Conservation (phyloP, 1,140 invertebrate species). For the Pseudomyrmex sp. region DNA sequence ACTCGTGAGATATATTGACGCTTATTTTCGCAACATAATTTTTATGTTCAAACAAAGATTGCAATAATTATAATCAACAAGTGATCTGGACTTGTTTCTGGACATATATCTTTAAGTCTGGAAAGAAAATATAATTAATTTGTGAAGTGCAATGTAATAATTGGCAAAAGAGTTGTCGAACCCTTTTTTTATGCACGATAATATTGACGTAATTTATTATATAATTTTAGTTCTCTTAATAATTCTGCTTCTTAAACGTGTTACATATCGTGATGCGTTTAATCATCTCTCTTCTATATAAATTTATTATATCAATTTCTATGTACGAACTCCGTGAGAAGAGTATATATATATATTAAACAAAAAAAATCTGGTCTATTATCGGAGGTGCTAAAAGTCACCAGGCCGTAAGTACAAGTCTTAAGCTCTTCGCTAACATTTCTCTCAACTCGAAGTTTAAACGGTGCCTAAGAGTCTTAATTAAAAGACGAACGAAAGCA, state of each 20-base stretch:
- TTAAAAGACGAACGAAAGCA: conserved; percentile 64
- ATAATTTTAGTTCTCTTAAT: background rate
- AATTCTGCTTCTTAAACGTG: background rate
- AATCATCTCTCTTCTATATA: conserved; percentile 3
- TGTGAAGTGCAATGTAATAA: background rate
- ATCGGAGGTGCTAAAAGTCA: conserved; percentile 30
- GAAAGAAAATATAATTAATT: conserved; percentile 36
- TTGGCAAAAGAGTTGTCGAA: conserved; percentile 1
- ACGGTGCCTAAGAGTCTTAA: conserved; percentile 71
- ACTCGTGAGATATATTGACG: background rate
- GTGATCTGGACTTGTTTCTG: conserved; percentile 38
- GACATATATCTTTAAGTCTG: conserved; percentile 37
- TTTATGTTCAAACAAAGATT: conserved; percentile 29
- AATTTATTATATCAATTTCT: conserved; percentile 28
- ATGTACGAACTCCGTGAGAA: conserved; percentile 39
- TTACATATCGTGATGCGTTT: background rate
- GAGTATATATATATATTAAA: conserved; percentile 24
- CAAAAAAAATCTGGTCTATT: conserved; percentile 48
- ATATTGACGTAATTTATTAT: conserved; percentile 3
- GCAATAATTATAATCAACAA: conserved; percentile 16
- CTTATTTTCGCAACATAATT: background rate
- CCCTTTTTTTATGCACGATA: background rate
- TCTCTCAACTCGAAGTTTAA: conserved; percentile 65
- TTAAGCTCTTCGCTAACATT: conserved; percentile 65
- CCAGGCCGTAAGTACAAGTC: conserved; percentile 59